These are phyloP conservation scores for Brachyhypopomus gauderio DNA, from an alignment of 2,113 vertebrate genomes.

Conservation along the genomic window DNA sequence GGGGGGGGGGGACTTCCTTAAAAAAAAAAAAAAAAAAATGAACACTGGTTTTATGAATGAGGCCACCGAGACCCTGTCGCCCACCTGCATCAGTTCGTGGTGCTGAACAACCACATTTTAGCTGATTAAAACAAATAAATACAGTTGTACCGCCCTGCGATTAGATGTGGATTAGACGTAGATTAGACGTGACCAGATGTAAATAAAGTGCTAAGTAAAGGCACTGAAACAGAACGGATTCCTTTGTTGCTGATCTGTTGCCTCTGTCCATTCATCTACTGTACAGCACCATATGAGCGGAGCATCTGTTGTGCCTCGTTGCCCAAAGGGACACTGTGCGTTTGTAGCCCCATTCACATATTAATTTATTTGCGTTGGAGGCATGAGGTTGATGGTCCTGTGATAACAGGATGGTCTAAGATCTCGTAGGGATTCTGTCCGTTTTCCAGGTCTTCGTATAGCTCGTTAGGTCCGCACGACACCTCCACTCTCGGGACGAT, in stretches of 20 bases:
- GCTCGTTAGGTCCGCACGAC: neutral
- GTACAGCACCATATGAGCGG: conserved; percentile 46
- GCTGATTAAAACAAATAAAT: neutral
- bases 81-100: conserved; percentile 4
- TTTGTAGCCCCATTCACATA: conserved; percentile 40
- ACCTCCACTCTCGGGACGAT: neutral
- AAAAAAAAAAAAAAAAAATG: neutral
- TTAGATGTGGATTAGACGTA: neutral
- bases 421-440: too few relatives aligned
- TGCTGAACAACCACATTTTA: conserved; percentile 9
- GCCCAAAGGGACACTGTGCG: conserved; percentile 43
- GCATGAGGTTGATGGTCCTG: neutral
- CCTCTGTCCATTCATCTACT: conserved; percentile 50
- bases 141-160: too few relatives aligned
- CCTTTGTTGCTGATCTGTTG: conserved; percentile 45
- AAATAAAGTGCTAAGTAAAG: conserved; percentile 25
- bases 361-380: conserved; percentile 43
- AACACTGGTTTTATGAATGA: neutral
- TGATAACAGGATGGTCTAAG: too few relatives aligned
- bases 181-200: conserved; percentile 40
- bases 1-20: neutral
- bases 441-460: neutral
- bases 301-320: conserved; percentile 50
- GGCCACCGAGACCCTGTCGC: neutral
- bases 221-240: conserved; percentile 33